Evolutionary conservation across 2,113 vertebrate genomes (phyloP).

Genomic region (Paradoxurus hermaphroditus): DNA sequence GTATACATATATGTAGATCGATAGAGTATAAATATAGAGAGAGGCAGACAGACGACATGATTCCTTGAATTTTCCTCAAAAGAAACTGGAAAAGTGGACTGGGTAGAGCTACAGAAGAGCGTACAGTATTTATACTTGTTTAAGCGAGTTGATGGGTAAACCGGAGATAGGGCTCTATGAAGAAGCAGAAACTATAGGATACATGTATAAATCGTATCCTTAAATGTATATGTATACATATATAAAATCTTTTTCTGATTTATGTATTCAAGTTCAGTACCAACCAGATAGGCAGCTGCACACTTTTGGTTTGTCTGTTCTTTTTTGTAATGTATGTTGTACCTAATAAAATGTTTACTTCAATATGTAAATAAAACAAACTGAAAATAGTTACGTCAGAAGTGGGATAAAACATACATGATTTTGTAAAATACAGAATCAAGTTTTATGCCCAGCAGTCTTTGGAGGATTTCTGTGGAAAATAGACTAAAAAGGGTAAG

Average conservation of each 20-base stretch:
- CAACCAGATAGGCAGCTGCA: neutral
- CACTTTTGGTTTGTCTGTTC: neutral
- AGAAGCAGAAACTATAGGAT: neutral
- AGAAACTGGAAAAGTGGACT: neutral
- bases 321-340: neutral
- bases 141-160: neutral
- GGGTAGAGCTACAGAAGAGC: neutral
- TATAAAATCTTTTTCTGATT: neutral
- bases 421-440: neutral
- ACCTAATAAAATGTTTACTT: neutral
- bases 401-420: neutral
- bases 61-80: neutral
- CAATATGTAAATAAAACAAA: neutral
- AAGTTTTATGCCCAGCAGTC: neutral
- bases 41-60: neutral
- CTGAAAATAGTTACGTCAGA: neutral
- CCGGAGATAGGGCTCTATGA: neutral
- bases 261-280: neutral
- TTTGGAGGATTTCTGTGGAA: neutral
- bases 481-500: neutral
- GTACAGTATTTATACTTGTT: neutral
- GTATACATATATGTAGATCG: neutral
- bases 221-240: too few relatives aligned
- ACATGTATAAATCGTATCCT: neutral
- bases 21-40: neutral